Evolutionary conservation across 2,888 invertebrate species (phyloP), one percentile per base, ranked within the genome.

Genomic region (Prenolepis imparis): DNA sequence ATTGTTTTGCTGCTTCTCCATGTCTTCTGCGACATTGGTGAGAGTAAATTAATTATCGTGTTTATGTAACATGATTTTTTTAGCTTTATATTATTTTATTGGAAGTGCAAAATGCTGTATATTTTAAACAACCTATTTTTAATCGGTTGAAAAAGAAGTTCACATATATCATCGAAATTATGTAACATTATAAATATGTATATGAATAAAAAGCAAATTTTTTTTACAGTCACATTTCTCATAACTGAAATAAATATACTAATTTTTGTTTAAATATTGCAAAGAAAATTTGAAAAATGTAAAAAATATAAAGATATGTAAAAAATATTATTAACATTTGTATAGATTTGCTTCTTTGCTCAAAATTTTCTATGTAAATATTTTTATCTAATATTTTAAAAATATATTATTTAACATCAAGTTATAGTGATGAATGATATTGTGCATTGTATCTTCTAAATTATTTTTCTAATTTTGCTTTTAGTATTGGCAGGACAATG

Each of bases 401-500:
- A 1, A 52, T 8, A 52, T 52, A n/a, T 52, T 52, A 52, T 52
- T n/a, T n/a, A 52, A n/a, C 8, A 48, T 48, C 48, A 36, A 57
- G 2, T 28, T 52, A 5, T 32, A 64, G 21, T 3, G 5, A 18
- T n/a, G 18, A 32, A 12, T 5, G 2, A 57, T 24, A 28, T 59
- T 59, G 21, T 59, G 21, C 12, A 28, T 83, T 21, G 55, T 48
- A 6, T 77, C 6, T 55, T 8, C 28, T 3, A 28, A 52, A 18
- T 18, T 24, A 66, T 67, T 8, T n/a, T 74, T 6, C 1, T 72
- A 5, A 24, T 52, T 72, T 59, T 24, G 55, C 66, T 88, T 87
- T 59, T 70, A 93, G 92, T 89, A 84, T 86, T 91, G 83, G 91
- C 92, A 72, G 89, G 91, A 36, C 92, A 93, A 86, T 95, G 95